phyloP scores from a whole-genome alignment of 2,888 invertebrate genomes.

The Nemapogon koenigi region DNA sequence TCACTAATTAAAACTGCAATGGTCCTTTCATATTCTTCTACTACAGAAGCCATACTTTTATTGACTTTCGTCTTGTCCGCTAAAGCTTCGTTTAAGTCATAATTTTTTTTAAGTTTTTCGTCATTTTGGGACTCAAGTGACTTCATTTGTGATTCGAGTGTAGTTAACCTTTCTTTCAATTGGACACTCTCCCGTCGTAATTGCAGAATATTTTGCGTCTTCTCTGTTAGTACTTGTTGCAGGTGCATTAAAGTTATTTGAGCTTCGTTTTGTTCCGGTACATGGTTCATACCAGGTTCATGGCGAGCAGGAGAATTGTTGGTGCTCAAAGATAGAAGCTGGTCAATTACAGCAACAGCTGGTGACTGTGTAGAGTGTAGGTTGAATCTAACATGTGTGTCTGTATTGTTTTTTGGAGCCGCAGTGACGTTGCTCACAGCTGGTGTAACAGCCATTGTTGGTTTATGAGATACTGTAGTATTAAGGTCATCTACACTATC shows the following conservation, averaged over 20 bases:
- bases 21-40: constrained; percentile 81
- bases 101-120: constrained; percentile 38
- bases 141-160: constrained; percentile 42
- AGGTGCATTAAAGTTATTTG: constrained; percentile 44
- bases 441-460: constrained; percentile 53
- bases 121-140: constrained; percentile 37
- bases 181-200: constrained; percentile 55
- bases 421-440: constrained; percentile 33
- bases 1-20: constrained; percentile 77
- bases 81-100: constrained; percentile 40
- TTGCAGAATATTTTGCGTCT: constrained; percentile 58
- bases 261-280: constrained; percentile 37
- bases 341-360: constrained; percentile 59
- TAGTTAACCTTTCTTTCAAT: constrained; percentile 46
- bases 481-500: constrained; percentile 34
- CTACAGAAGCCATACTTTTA: constrained; percentile 68
- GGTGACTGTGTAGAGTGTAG: constrained; percentile 51
- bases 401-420: constrained; percentile 34
- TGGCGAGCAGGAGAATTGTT: constrained; percentile 29
- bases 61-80: constrained; percentile 50
- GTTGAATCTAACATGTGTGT: constrained; percentile 35
- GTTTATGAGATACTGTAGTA: constrained; percentile 34
- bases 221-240: constrained; percentile 59
- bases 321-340: constrained; percentile 48
- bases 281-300: constrained; percentile 23